Evolutionary conservation across 1,140 invertebrate species (phyloP), one percentile per base, ranked within the genome.

Genomic region (Macrotrachela quadricornifera): DNA sequence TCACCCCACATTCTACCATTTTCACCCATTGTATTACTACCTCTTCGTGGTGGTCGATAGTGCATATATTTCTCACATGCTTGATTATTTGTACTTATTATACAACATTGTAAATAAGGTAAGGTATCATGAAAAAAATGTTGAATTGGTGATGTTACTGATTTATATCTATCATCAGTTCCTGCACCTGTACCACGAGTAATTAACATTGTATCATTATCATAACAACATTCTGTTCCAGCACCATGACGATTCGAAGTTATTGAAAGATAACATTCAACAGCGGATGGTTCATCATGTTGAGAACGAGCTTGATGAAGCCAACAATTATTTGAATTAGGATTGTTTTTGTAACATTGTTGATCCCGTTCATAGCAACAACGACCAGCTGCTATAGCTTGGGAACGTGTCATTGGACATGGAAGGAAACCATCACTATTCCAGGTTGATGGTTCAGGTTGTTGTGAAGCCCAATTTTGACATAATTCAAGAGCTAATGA

Each of bases 1-100:
- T 94, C 87, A 1, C 88, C 88, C 63, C 85, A 92, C 38, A 86
- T 79, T 14, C 81, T 68, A 37, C 71, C 75, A 14, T 12, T 16
- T n/a, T 3, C 49, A n/a, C n/a, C n/a, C n/a, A n/a, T n/a, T n/a
- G n/a, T n/a, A n/a, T n/a, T n/a, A 18, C n/a, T 18, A 15, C 49
- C 49, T 42, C 21, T n/a, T 14, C 42, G 39, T 37, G 39, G 21
- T 50, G 40, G 39, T 50, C 49, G 17, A 17, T 50, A 42, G 21
- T 50, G 39, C 41, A 42, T 21, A 21, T 42, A 50, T 11, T 42
- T 10, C 17, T 41, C 11, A 18, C 49, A 50, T 15, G 41, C 11
- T 9, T 50, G 10, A 10, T 39, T 42, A 30, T 42, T 16, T 30
- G 14, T 30, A 10, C 40, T 30, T 36, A 43, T n/a, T 43, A 30